A percentile compares a stretch with the other conserved stretches of the same genome.
phyloP scores from a whole-genome alignment of 2,888 invertebrate genomes.

The Vesta saturnalis region DNA sequence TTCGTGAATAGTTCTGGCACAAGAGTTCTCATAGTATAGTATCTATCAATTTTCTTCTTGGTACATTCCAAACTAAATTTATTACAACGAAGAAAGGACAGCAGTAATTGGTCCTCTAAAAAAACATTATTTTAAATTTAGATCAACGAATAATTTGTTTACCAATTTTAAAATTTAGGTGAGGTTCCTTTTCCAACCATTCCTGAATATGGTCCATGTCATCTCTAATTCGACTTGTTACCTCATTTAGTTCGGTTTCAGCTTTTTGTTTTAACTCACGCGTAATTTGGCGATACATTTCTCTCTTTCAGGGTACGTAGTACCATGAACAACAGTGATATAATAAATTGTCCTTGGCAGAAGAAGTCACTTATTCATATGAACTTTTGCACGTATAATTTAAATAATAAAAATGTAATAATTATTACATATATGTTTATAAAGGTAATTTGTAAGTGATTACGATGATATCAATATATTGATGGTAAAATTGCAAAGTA shows the following conservation, averaged over 20 bases:
- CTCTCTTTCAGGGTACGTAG: too few species aligned
- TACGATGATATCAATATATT: too few species aligned
- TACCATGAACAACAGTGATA: too few species aligned
- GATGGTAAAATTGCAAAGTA: too few species aligned
- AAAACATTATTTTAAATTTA: not conserved
- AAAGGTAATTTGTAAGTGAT: too few species aligned
- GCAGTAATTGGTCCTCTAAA: slow-evolving; percentile 65
- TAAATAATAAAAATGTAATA: too few species aligned
- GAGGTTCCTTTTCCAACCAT: slow-evolving; percentile 68
- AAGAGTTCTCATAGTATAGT: slow-evolving; percentile 67
- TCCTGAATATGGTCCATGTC: slow-evolving; percentile 66
- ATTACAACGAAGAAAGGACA: slow-evolving; percentile 66
- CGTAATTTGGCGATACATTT: too few species aligned
- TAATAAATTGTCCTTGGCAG: too few species aligned
- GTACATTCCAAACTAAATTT: slow-evolving; percentile 67
- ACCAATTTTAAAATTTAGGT: slow-evolving; percentile 68
- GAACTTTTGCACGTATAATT: too few species aligned
- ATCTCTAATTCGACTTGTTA: slow-evolving; percentile 61
- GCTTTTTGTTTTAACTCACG: slow-evolving; percentile 61
- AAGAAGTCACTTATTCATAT: too few species aligned
- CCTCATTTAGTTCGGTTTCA: slow-evolving; percentile 65
- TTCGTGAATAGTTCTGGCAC: slow-evolving; percentile 68
- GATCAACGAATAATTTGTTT: slow-evolving; percentile 27
- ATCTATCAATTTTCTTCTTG: slow-evolving; percentile 68
- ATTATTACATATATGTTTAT: too few species aligned